Conservation (phyloP, 2,113 vertebrate species). For the Carassius gibelio region DNA sequence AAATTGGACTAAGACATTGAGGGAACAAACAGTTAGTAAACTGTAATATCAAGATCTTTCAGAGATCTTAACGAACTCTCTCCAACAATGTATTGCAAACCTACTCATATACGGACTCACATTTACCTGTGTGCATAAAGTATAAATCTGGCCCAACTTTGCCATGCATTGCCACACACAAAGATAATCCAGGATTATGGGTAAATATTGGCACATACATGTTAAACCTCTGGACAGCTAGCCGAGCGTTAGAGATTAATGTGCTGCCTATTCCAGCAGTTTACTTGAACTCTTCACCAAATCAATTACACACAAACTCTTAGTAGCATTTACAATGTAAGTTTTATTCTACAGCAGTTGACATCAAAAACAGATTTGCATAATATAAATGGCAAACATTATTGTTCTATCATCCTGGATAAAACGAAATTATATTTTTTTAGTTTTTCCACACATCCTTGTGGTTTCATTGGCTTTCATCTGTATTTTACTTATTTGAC, state of each 20-base stretch:
- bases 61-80: conserved; percentile 36
- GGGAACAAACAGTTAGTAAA: conserved; percentile 57
- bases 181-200: conserved; percentile 55
- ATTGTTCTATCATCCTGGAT: not conserved
- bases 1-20: conserved; percentile 71
- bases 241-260: conserved; percentile 2
- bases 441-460: not conserved
- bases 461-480: not conserved
- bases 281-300: not conserved
- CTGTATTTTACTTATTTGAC: not conserved
- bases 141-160: not conserved
- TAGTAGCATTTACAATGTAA: conserved; percentile 49
- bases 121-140: not conserved
- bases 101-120: not conserved
- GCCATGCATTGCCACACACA: not conserved
- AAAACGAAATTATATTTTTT: too few species aligned
- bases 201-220: conserved; percentile 52
- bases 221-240: conserved; percentile 3
- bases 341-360: conserved; percentile 61
- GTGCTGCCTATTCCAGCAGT: not conserved
- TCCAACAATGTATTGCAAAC: conserved; percentile 24
- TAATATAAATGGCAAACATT: not conserved
- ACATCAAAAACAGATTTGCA: not conserved
- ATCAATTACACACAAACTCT: conserved; percentile 27
- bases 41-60: conserved; percentile 48